phyloP scores from a whole-genome alignment of 2,888 invertebrate species.

The Thysanoteuthis rhombus region DNA sequence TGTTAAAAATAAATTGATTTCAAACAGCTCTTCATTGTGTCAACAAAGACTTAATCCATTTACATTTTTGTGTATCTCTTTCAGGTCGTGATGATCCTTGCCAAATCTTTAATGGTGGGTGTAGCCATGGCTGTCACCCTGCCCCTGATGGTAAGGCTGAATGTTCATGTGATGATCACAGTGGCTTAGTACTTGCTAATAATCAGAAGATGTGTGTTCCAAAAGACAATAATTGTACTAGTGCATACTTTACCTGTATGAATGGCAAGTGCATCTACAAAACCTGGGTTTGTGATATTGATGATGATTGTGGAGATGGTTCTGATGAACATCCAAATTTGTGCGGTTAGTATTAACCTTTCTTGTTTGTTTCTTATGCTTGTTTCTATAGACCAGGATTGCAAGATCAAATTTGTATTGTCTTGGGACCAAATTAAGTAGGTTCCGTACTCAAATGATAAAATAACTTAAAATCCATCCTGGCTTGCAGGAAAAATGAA shows the following conservation, averaged over 20 bases:
- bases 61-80: neutral
- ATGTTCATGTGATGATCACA: conserved; percentile 83
- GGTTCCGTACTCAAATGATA: too few relatives aligned
- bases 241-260: conserved; percentile 84
- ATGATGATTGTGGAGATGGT: conserved; percentile 69
- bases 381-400: too few relatives aligned
- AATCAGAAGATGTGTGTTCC: conserved; percentile 93
- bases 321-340: conserved; percentile 60
- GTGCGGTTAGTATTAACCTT: conserved; percentile 59
- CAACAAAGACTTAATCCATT: neutral
- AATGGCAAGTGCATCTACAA: conserved; percentile 93
- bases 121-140: conserved; percentile 93
- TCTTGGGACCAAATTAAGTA: too few relatives aligned
- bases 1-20: too few relatives aligned
- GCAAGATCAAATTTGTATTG: too few relatives aligned
- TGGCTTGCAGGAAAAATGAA: too few relatives aligned
- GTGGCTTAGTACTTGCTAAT: conserved; percentile 81
- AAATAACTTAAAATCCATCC: too few relatives aligned
- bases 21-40: too few relatives aligned
- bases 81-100: conserved; percentile 71
- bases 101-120: conserved; percentile 87
- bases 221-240: conserved; percentile 68
- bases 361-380: too few relatives aligned
- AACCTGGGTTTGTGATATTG: conserved; percentile 95
- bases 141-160: conserved; percentile 83